phyloP scores from a whole-genome alignment of 1,140 invertebrate species.

The Platorchestia sp. region DNA sequence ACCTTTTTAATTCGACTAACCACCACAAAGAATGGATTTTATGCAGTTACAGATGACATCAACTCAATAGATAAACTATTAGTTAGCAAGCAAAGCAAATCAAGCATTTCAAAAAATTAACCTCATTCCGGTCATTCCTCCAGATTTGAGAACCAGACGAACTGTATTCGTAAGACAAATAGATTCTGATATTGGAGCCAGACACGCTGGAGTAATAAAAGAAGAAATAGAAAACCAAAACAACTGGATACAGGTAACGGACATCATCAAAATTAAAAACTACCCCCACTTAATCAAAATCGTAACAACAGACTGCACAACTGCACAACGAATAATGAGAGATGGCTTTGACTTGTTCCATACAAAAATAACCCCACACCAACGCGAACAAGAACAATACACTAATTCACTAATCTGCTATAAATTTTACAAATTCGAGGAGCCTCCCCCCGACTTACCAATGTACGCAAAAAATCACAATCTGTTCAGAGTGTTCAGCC shows the following conservation, averaged over 20 bases:
- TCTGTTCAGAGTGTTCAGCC: neutral
- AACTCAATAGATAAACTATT: neutral
- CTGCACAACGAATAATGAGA: neutral
- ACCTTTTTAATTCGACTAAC: neutral
- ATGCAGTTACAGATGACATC: neutral
- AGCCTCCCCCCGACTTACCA: neutral
- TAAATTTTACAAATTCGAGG: neutral
- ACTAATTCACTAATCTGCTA: neutral
- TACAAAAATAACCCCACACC: neutral
- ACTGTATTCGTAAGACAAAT: neutral
- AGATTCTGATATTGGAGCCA: neutral
- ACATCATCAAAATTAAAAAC: neutral
- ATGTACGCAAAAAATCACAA: neutral
- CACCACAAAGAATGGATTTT: neutral
- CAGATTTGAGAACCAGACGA: neutral
- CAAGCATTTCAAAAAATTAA: neutral
- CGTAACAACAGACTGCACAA: neutral
- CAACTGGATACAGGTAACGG: neutral
- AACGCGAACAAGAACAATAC: neutral
- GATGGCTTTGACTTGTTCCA: neutral
- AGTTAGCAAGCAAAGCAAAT: neutral
- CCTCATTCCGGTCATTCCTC: neutral
- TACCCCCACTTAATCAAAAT: neutral
- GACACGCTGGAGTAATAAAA: neutral
- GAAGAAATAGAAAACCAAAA: neutral